Percentiles rank a stretch among this genome's conserved stretches.
These are phyloP conservation scores for Tetheella fluctuosa DNA, from an alignment of 2,888 invertebrate genomes.

Conservation along the genomic window DNA sequence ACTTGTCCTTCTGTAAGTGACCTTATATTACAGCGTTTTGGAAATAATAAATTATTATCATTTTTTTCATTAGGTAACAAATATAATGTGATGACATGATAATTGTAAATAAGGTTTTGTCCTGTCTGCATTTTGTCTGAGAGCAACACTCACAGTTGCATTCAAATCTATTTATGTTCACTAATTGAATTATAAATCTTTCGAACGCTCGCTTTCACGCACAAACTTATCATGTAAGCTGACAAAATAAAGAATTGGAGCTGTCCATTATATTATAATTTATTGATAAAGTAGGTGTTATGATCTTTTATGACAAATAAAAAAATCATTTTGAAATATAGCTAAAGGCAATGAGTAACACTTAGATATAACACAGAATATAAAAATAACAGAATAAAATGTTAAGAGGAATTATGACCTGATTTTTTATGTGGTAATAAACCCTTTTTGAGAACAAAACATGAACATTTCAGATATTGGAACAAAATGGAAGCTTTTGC, in stretches of 20 bases:
- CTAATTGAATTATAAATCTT: constrained; percentile 55
- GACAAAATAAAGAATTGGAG: constrained; percentile 10
- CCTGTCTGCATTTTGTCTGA: constrained; percentile 16
- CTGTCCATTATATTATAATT: constrained; percentile 12
- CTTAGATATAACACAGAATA: no score
- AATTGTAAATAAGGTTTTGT: background rate
- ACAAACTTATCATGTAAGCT: constrained; percentile 16
- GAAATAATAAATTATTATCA: no score
- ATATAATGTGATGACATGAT: no score
- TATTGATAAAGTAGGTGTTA: constrained; percentile 3
- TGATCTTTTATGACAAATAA: background rate
- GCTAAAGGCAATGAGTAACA: background rate
- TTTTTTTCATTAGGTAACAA: no score
- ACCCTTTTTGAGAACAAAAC: no score
- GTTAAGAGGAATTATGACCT: no score
- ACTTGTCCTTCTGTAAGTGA: no score
- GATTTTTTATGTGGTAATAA: no score
- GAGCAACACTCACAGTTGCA: constrained; percentile 21
- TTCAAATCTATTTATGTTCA: constrained; percentile 40
- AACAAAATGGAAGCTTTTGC: no score
- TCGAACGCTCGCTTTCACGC: constrained; percentile 36
- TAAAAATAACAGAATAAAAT: no score
- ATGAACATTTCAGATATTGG: no score
- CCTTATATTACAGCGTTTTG: no score
- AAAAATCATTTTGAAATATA: background rate